phyloP scores from a whole-genome alignment of 2,797 vertebrate genomes.

The Lindbergichthys nudifrons region DNA sequence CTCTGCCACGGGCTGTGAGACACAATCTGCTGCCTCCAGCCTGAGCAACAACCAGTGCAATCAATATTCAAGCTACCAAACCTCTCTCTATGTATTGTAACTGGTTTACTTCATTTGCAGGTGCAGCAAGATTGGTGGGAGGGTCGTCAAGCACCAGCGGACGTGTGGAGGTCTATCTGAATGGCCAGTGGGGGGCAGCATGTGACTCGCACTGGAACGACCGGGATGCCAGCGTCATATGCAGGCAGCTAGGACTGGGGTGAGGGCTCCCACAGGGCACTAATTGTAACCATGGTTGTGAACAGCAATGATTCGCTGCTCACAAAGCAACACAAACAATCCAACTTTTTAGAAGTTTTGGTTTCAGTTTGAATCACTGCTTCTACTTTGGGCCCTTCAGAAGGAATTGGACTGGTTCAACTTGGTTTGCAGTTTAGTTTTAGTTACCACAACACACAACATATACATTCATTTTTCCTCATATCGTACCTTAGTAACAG shows the following conservation, averaged over 20 bases:
- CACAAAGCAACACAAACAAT: not conserved
- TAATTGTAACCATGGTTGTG: not conserved
- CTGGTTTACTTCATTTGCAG: slow-evolving; percentile 59
- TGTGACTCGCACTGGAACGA: slow-evolving; percentile 90
- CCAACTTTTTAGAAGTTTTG: not conserved
- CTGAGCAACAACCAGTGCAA: not conserved
- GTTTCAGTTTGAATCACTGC: not conserved
- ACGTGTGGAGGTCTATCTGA: slow-evolving; percentile 85
- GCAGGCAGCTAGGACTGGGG: slow-evolving; percentile 89
- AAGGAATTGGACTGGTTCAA: not conserved
- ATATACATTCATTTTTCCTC: too few species aligned
- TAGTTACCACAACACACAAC: not conserved
- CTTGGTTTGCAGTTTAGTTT: not conserved
- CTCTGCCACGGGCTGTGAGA: too few species aligned
- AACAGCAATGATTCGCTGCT: not conserved
- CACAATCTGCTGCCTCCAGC: too few species aligned
- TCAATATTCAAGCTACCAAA: not conserved
- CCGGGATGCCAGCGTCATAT: slow-evolving; percentile 89
- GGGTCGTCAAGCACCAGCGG: slow-evolving; percentile 70
- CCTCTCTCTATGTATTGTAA: not conserved
- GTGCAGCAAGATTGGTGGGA: slow-evolving; percentile 83
- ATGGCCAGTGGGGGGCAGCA: slow-evolving; percentile 86
- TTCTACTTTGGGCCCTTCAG: not conserved
- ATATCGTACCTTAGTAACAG: too few species aligned
- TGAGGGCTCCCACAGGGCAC: slow-evolving; percentile 52